A percentile compares a stretch with the other conserved stretches of the same genome.
phyloP scores from a whole-genome alignment of 2,113 vertebrate species.

The Crocuta crocuta region DNA sequence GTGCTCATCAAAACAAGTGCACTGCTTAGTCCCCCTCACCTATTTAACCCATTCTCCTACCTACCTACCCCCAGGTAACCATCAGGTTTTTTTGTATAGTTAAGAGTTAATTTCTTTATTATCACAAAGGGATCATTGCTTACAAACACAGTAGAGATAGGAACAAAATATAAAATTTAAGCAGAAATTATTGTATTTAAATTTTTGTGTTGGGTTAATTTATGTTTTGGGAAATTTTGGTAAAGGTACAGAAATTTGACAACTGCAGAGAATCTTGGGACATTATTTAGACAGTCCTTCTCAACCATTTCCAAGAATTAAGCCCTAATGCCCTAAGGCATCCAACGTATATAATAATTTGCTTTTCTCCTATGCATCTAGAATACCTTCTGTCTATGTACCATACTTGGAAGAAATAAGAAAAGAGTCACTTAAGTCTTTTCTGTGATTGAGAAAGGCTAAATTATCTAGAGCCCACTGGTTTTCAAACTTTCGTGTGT shows the following conservation, averaged over 20 bases:
- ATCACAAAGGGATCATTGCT: conserved; percentile 32
- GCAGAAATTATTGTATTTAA: conserved; percentile 21
- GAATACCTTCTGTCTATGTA: not conserved
- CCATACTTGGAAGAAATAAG: not conserved
- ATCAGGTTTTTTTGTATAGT: not conserved
- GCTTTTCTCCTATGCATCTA: not conserved
- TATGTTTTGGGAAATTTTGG: not conserved
- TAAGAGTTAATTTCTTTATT: conserved; percentile 19
- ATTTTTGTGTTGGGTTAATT: not conserved
- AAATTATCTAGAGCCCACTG: not conserved
- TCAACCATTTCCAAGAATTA: not conserved
- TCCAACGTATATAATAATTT: not conserved
- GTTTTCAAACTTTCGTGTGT: not conserved
- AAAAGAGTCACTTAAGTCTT: not conserved
- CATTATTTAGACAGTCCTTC: not conserved
- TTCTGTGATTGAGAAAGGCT: not conserved
- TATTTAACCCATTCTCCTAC: not conserved
- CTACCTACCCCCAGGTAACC: not conserved
- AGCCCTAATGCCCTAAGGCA: not conserved
- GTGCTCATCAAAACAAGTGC: not conserved
- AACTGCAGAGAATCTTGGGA: not conserved
- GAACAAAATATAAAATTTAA: conserved; percentile 54
- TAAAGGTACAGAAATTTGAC: conserved; percentile 1
- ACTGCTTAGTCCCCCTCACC: not conserved
- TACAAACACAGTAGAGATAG: not conserved